phyloP scores from a whole-genome alignment of 2,113 vertebrate species.

The Sigmodon hispidus region DNA sequence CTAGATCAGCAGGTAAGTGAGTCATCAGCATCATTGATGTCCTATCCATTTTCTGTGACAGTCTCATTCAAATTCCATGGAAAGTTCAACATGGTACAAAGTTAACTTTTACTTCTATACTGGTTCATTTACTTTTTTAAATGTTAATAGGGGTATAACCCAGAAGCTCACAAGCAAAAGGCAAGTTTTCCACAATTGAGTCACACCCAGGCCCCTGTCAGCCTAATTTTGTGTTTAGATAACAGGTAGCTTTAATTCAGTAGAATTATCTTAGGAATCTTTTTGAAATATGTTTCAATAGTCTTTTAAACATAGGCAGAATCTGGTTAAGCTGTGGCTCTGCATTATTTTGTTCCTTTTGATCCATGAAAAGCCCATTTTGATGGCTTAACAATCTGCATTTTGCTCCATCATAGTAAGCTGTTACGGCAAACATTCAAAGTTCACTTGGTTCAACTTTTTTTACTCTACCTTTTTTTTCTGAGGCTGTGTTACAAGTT shows the following conservation, averaged over 20 bases:
- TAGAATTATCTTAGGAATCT: neutral
- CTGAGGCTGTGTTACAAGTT: no score
- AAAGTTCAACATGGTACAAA: neutral
- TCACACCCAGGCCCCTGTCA: neutral
- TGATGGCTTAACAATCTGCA: fast-evolving
- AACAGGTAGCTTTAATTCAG: neutral
- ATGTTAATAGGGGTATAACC: neutral
- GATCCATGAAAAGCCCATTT: neutral
- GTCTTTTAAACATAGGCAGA: neutral
- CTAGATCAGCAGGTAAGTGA: fast-evolving
- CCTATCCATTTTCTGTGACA: conserved; percentile 74
- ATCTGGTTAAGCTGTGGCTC: neutral
- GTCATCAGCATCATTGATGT: neutral
- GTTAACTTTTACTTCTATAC: conserved; percentile 36
- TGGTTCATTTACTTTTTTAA: neutral
- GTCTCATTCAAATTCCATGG: conserved; percentile 78
- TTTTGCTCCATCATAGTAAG: fast-evolving
- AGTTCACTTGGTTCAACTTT: fast-evolving
- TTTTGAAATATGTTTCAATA: neutral
- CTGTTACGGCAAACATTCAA: neutral
- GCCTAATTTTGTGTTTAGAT: conserved; percentile 39
- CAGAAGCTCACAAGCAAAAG: neutral
- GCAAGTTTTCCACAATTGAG: neutral
- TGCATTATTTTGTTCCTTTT: neutral
- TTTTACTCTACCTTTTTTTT: neutral